phyloP scores from a whole-genome alignment of 2,113 vertebrate genomes.

The Pteruthius melanotis region DNA sequence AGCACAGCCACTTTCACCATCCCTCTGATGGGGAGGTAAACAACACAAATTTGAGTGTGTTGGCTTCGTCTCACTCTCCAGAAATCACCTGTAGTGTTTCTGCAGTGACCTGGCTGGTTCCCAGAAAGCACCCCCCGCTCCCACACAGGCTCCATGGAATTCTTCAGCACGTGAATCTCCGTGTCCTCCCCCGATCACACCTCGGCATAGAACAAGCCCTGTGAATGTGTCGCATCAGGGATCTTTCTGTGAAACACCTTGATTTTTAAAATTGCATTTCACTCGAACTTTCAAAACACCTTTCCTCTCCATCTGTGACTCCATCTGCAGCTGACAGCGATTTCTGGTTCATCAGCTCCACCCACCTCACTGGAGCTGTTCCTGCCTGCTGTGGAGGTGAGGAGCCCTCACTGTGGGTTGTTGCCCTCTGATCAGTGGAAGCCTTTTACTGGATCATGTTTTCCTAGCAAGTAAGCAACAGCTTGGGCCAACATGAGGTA shows the following conservation, averaged over 20 bases:
- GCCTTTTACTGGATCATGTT: background rate
- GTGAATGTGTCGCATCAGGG: background rate
- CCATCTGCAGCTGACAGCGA: background rate
- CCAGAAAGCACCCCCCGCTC: fast-evolving
- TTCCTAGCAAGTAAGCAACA: background rate
- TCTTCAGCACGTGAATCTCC: background rate
- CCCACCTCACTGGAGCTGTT: background rate
- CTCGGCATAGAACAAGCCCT: background rate
- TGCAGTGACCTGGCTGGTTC: background rate
- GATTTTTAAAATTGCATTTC: background rate
- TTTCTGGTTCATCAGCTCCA: background rate
- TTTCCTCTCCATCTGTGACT: background rate
- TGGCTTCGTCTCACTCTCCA: background rate
- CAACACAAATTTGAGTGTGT: background rate
- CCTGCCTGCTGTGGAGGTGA: background rate
- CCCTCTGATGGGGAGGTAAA: background rate
- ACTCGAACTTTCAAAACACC: background rate
- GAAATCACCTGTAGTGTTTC: background rate
- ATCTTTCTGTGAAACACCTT: background rate
- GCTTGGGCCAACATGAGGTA: background rate
- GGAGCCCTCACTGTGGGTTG: background rate
- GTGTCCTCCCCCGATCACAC: background rate
- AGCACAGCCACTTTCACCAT: background rate
- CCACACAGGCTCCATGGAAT: background rate
- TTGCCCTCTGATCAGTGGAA: background rate